phyloP scores from a whole-genome alignment of 1,140 invertebrate species.

The Conus betulinus region DNA sequence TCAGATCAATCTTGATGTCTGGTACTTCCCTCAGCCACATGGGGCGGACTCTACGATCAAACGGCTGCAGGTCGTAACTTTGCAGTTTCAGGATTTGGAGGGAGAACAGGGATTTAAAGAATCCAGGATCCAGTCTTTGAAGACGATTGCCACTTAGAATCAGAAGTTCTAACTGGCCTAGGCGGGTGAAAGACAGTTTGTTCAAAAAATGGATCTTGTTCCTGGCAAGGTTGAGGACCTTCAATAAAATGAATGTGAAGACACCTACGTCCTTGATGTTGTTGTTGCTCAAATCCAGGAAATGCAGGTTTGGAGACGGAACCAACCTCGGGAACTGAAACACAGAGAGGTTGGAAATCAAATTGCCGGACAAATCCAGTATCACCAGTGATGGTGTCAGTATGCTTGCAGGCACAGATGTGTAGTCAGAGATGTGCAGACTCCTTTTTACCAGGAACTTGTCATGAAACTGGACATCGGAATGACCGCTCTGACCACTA shows the following conservation, averaged over 20 bases:
- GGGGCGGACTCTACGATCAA: not conserved
- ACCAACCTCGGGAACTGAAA: constrained; percentile 25
- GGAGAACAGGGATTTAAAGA: no score
- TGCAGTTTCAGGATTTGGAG: no score
- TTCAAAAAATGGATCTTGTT: constrained; percentile 8
- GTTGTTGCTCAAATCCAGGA: constrained; percentile 26
- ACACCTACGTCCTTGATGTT: constrained; percentile 19
- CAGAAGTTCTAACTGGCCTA: not conserved
- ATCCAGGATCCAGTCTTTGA: no score
- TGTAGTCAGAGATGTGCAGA: not conserved
- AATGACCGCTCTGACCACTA: not conserved
- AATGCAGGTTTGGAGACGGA: not conserved
- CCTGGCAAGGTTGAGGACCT: not conserved
- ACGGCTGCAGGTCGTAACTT: no score
- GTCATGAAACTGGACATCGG: not conserved
- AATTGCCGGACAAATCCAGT: not conserved
- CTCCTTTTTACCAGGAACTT: no score
- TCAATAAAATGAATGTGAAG: not conserved
- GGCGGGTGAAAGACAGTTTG: constrained; percentile 25
- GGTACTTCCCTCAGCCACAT: not conserved
- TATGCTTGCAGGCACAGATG: not conserved
- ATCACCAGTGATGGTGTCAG: not conserved
- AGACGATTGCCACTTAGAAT: no score
- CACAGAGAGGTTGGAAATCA: constrained; percentile 11
- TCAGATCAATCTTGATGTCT: not conserved